phyloP scores from a whole-genome alignment of 2,888 invertebrate genomes.

The Phytoseiulus persimilis region DNA sequence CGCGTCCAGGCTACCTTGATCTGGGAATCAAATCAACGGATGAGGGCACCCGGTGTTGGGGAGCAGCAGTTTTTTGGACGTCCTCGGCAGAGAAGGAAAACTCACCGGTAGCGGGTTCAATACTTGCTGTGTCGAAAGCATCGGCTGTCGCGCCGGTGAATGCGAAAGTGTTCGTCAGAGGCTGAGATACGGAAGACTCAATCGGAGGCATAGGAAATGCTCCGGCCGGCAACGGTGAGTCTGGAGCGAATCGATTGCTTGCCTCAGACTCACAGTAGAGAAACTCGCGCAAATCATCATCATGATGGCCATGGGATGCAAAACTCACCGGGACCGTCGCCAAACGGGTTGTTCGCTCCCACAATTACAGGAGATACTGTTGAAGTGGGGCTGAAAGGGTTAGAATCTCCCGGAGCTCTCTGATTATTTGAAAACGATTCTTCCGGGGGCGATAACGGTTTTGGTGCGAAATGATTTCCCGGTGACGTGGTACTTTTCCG shows the following conservation, averaged over 20 bases:
- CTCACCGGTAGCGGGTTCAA: conserved; percentile 16
- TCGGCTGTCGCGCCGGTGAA: conserved; percentile 12
- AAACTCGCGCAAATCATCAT: no score
- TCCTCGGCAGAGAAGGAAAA: not conserved
- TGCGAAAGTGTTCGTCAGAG: not conserved
- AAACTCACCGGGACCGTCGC: not conserved
- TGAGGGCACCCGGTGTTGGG: no score
- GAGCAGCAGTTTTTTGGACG: no score
- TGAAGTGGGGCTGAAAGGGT: conserved; percentile 26
- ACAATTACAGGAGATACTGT: not conserved
- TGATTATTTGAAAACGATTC: not conserved
- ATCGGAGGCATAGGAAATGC: not conserved
- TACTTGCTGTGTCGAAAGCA: conserved; percentile 17
- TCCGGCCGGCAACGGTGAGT: not conserved
- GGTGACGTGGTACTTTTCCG: not conserved
- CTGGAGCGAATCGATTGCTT: not conserved
- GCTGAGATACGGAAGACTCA: not conserved
- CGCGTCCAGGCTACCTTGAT: not conserved
- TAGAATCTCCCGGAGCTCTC: not conserved
- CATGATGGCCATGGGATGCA: not conserved
- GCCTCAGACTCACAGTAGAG: not conserved
- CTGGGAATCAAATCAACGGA: not conserved
- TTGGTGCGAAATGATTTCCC: conserved; percentile 13
- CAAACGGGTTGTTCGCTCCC: conserved; percentile 11
- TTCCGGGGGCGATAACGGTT: not conserved